A percentile compares a stretch with the other conserved stretches of the same genome.
Evolutionary conservation across 1,140 invertebrate species (phyloP).

Genomic region (Megathymus violae): DNA sequence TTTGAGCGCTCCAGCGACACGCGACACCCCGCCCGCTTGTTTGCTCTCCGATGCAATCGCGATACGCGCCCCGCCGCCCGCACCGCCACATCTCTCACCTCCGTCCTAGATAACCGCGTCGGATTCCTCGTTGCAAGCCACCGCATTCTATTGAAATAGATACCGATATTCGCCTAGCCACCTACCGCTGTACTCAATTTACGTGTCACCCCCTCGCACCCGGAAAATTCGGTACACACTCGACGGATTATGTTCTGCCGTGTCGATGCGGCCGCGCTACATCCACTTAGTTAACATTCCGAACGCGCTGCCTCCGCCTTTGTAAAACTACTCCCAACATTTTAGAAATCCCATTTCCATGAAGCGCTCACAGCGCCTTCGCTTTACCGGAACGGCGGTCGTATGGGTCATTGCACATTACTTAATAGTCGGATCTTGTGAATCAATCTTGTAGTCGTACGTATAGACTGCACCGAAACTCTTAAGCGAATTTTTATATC

Average conservation of each 20-base stretch:
- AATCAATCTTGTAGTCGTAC: conserved; percentile 46
- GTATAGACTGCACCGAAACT: conserved; percentile 38
- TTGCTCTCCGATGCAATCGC: conserved; percentile 82
- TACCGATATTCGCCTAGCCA: conserved; percentile 61
- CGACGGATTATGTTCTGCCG: conserved; percentile 40
- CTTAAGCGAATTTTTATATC: conserved; percentile 42
- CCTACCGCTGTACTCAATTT: conserved; percentile 60
- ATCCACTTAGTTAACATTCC: conserved; percentile 28
- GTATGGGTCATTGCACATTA: neutral
- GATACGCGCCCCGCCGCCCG: conserved; percentile 62
- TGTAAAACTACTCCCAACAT: conserved; percentile 23
- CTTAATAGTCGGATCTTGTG: conserved; percentile 35
- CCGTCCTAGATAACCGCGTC: conserved; percentile 76
- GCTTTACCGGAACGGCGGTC: conserved; percentile 12
- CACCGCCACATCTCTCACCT: conserved; percentile 72
- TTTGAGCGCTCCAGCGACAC: conserved; percentile 73
- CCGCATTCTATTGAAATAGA: conserved; percentile 77
- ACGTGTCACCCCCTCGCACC: conserved; percentile 49
- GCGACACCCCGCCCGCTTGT: conserved; percentile 76
- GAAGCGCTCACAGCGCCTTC: conserved; percentile 11
- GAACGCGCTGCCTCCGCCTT: conserved; percentile 14
- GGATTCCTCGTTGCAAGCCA: conserved; percentile 76
- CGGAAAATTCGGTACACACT: conserved; percentile 45
- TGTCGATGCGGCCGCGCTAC: conserved; percentile 26
- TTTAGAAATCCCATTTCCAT: conserved; percentile 28